These are phyloP conservation scores for Adelognathus sp. DNA, from an alignment of 2,888 invertebrate species.

Conservation along the genomic window DNA sequence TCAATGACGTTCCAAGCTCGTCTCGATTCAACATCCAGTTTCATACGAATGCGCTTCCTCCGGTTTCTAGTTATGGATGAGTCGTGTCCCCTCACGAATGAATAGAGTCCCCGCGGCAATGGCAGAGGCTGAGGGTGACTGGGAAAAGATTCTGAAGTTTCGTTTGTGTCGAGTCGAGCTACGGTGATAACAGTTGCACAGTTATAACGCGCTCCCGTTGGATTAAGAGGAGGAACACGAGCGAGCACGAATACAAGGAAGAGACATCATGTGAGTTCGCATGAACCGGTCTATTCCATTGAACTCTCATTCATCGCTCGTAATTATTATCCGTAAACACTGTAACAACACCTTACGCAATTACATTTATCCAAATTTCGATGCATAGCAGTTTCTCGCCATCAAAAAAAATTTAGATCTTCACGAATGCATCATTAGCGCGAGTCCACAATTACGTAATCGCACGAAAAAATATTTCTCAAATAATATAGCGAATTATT, in stretches of 20 bases:
- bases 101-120: slow-evolving; percentile 27
- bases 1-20: slow-evolving; percentile 9
- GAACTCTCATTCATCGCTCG: not conserved
- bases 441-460: not conserved
- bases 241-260: slow-evolving; percentile 13
- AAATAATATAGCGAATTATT: no score
- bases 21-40: not conserved
- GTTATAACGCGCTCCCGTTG: not conserved
- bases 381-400: not conserved
- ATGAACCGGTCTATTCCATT: not conserved
- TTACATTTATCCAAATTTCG: not conserved
- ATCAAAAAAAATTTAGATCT: not conserved
- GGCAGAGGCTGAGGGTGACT: slow-evolving; percentile 9
- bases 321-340: not conserved
- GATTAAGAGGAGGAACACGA: not conserved
- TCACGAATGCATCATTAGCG: not conserved
- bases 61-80: slow-evolving; percentile 18
- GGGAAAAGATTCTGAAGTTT: not conserved
- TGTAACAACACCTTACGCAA: not conserved
- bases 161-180: not conserved
- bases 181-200: not conserved
- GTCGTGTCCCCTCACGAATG: slow-evolving; percentile 3
- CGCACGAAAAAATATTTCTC: not conserved
- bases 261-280: slow-evolving; percentile 24
- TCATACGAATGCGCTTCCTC: slow-evolving; percentile 13